Percentiles rank a stretch among this genome's conserved stretches.
Evolutionary conservation across 2,888 invertebrate genomes (phyloP).

Genomic region (Sepiola atlantica): DNA sequence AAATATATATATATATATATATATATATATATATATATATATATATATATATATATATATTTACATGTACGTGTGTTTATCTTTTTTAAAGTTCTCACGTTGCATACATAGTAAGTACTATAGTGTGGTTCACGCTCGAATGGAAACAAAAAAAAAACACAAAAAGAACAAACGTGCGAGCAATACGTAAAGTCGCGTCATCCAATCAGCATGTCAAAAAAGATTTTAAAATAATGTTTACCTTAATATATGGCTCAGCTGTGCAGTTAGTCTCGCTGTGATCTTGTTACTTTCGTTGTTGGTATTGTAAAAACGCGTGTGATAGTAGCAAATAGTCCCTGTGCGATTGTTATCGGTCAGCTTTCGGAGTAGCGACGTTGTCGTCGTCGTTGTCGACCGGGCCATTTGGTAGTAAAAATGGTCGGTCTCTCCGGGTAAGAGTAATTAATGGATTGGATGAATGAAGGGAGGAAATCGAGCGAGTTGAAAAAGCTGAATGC

Average conservation of each 20-base stretch:
- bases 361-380: background rate
- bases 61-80: too few relatives aligned
- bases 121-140: background rate
- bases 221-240: background rate
- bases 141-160: background rate
- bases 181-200: background rate
- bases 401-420: constrained; percentile 3
- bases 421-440: background rate
- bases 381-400: background rate
- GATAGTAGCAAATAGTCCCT: constrained; percentile 16
- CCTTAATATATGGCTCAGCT: background rate
- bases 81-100: too few relatives aligned
- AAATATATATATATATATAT: too few relatives aligned
- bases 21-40: too few relatives aligned
- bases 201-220: background rate
- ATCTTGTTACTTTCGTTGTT: background rate
- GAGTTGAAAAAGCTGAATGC: background rate
- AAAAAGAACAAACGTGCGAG: background rate
- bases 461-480: background rate
- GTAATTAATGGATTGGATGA: background rate
- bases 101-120: too few relatives aligned
- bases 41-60: too few relatives aligned
- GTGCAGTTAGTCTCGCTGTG: background rate
- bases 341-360: background rate
- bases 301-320: background rate